Percentiles rank a stretch among this genome's conserved stretches.
phyloP scores from a whole-genome alignment of 2,113 vertebrate species.

The Noturus placidus region DNA sequence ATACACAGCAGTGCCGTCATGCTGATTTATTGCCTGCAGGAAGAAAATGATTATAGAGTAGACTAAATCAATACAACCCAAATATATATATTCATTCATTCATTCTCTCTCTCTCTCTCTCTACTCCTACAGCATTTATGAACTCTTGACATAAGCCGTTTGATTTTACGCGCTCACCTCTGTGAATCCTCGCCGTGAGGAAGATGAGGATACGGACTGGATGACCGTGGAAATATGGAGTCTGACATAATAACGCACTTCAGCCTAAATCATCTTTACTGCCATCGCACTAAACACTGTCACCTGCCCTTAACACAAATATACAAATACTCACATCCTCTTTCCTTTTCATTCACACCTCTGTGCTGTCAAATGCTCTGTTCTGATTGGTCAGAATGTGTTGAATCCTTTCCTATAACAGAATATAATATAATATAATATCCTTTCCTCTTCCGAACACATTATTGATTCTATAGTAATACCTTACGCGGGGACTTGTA shows the following conservation, averaged over 20 bases:
- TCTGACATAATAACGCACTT: slow-evolving; percentile 59
- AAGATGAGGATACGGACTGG: slow-evolving; percentile 15
- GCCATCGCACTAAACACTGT: slow-evolving; percentile 40
- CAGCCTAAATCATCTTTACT: slow-evolving; percentile 58
- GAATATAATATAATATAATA: too few relatives aligned
- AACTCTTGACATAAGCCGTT: slow-evolving; percentile 56
- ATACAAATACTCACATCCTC: neutral
- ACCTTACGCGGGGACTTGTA: too few relatives aligned
- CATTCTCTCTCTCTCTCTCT: neutral
- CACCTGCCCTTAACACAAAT: neutral
- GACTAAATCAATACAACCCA: slow-evolving; percentile 43
- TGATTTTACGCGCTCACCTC: slow-evolving; percentile 43
- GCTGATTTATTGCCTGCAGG: slow-evolving; percentile 51
- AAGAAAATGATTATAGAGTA: slow-evolving; percentile 36
- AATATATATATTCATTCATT: slow-evolving; percentile 41
- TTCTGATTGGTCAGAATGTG: neutral
- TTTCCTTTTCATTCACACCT: neutral
- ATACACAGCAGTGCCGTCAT: slow-evolving; percentile 56
- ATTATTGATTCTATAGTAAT: too few relatives aligned
- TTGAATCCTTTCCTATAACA: neutral
- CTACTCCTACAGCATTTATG: slow-evolving; percentile 60
- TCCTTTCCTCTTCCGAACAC: too few relatives aligned
- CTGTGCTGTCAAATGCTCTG: neutral
- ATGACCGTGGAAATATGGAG: slow-evolving; percentile 57
- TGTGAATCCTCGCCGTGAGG: slow-evolving; percentile 16